phyloP scores from a whole-genome alignment of 2,888 invertebrate genomes.

The Drosophila dives region DNA sequence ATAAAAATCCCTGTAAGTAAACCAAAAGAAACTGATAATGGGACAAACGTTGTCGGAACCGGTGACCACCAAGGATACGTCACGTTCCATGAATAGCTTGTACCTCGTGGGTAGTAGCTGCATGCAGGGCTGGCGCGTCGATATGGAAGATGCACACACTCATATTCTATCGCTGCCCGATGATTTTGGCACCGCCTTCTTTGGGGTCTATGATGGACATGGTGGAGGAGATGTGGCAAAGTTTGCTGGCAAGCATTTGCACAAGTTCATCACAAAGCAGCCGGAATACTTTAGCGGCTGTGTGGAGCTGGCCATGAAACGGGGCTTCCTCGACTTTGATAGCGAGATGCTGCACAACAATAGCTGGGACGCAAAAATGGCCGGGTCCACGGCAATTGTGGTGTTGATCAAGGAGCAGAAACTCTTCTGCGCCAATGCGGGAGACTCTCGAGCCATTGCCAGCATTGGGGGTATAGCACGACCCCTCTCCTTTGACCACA shows the following conservation, averaged over 20 bases:
- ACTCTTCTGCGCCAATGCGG: constrained; percentile 98
- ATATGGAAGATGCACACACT: constrained; percentile 99
- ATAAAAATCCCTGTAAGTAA: neutral
- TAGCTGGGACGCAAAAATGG: constrained; percentile 94
- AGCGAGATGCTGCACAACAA: constrained; percentile 96
- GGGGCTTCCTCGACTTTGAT: constrained; percentile 95
- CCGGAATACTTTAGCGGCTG: constrained; percentile 91
- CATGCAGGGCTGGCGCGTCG: constrained; percentile 99
- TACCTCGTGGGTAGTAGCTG: constrained; percentile 94
- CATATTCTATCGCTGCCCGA: constrained; percentile 96
- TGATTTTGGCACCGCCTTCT: constrained; percentile 96
- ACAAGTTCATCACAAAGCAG: constrained; percentile 94
- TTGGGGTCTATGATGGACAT: constrained; percentile 94
- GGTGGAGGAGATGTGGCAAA: constrained; percentile 95
- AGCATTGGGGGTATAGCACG: constrained; percentile 91
- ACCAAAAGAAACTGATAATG: constrained; percentile 87
- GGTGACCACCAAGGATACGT: constrained; percentile 94
- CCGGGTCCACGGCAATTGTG: constrained; percentile 97
- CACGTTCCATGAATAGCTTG: constrained; percentile 90
- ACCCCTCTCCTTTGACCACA: constrained; percentile 95
- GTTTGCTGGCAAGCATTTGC: constrained; percentile 97
- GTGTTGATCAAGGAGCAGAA: constrained; percentile 92
- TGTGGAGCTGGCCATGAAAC: constrained; percentile 92
- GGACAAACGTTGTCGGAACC: constrained; percentile 99
- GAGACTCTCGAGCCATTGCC: constrained; percentile 97